Conservation (phyloP, 2,888 invertebrate genomes). For the Oligia fasciuncula region DNA sequence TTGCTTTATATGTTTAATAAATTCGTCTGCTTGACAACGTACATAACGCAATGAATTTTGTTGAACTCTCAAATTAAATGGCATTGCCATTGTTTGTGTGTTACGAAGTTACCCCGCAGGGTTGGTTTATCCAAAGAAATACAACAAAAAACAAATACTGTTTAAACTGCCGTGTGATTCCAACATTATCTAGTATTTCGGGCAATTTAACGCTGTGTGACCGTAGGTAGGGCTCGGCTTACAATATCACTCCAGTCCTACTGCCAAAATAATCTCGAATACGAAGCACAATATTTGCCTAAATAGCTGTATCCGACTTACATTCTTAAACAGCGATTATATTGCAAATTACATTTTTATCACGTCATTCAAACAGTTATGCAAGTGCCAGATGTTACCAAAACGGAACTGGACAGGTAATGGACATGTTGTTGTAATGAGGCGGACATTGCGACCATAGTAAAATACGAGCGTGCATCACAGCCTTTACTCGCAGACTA, state of each 20-base stretch:
- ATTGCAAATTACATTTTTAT: neutral
- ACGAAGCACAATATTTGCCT: neutral
- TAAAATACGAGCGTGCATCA: neutral
- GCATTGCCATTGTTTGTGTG: neutral
- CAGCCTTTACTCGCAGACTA: neutral
- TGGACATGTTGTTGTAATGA: neutral
- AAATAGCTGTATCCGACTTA: slow-evolving; percentile 7
- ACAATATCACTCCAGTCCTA: neutral
- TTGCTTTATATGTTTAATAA: neutral
- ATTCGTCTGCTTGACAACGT: neutral
- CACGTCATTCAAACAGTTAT: slow-evolving; percentile 29
- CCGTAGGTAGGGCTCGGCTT: no score
- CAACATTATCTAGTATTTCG: neutral
- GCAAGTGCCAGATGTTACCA: slow-evolving; percentile 15
- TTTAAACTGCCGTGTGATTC: neutral
- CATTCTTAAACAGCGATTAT: slow-evolving; percentile 1
- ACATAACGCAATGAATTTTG: neutral
- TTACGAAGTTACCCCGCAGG: no score
- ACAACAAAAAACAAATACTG: neutral
- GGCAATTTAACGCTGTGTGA: neutral
- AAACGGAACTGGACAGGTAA: slow-evolving; percentile 1
- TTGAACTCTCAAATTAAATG: neutral
- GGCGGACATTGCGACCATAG: neutral
- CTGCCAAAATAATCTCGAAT: neutral
- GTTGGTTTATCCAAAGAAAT: neutral